Conservation (phyloP, 2,888 invertebrate genomes). For the Steinernema hermaphroditum region DNA sequence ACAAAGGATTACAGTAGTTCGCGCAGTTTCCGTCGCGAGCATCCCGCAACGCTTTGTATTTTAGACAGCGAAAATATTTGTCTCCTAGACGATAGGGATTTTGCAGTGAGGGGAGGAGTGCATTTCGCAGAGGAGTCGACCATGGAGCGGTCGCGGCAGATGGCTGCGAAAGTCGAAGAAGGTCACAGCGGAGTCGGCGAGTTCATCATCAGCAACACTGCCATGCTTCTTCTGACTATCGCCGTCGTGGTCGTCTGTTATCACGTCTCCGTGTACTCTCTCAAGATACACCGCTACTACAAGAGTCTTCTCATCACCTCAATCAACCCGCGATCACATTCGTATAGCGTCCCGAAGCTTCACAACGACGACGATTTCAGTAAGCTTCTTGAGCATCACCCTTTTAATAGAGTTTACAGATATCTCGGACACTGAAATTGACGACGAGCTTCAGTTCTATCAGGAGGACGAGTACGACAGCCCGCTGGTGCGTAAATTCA, state of each 20-base stretch:
- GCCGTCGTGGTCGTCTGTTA: slow-evolving; percentile 6
- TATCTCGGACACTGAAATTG: slow-evolving; percentile 10
- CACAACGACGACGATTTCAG: slow-evolving; percentile 3
- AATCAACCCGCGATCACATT: slow-evolving; percentile 15
- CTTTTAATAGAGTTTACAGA: neutral
- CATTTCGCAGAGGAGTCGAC: no score
- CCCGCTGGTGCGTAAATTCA: slow-evolving; percentile 15
- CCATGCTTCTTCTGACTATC: neutral
- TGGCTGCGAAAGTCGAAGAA: neutral
- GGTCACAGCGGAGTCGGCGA: neutral
- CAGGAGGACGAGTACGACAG: slow-evolving; percentile 27
- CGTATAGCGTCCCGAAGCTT: neutral
- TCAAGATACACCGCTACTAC: slow-evolving; percentile 18
- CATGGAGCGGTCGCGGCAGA: neutral
- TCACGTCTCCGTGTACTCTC: neutral
- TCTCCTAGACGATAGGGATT: no score
- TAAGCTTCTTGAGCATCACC: neutral
- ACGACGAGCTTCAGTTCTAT: slow-evolving; percentile 20
- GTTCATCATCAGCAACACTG: neutral
- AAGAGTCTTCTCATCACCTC: slow-evolving; percentile 5
- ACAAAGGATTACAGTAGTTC: no score
- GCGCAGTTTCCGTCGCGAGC: no score
- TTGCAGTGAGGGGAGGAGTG: no score
- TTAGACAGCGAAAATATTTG: no score
- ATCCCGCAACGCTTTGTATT: no score